These are phyloP conservation scores for Hoplias malabaricus DNA, from an alignment of 2,113 vertebrate genomes.

Conservation along the genomic window DNA sequence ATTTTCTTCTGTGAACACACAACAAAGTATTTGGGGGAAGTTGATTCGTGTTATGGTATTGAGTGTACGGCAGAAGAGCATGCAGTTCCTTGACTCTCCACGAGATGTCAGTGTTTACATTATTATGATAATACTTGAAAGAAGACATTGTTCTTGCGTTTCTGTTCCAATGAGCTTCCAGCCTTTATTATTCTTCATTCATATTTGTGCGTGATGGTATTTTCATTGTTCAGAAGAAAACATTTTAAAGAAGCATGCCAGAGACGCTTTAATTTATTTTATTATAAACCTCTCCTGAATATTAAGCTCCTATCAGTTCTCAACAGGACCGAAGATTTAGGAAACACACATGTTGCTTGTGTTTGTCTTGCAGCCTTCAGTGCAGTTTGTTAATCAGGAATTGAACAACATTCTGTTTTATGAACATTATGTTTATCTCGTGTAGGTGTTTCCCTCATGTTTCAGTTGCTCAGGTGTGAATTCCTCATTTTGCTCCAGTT, in stretches of 20 bases:
- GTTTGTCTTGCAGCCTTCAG: neutral
- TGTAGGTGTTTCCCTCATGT: neutral
- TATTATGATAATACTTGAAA: neutral
- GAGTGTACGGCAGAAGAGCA: neutral
- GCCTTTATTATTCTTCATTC: neutral
- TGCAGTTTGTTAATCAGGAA: neutral
- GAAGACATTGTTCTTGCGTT: neutral
- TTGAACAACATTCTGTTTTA: neutral
- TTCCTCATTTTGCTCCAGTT: neutral
- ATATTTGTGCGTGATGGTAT: neutral
- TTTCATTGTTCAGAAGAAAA: neutral
- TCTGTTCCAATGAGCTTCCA: constrained; percentile 11
- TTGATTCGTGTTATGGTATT: no score
- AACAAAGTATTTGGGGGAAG: no score
- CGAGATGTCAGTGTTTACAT: neutral
- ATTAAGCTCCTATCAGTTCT: neutral
- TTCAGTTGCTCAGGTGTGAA: neutral
- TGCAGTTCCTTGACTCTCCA: neutral
- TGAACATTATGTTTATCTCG: neutral
- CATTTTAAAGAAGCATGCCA: neutral
- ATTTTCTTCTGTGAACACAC: no score
- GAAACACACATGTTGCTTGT: neutral
- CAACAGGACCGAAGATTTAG: neutral
- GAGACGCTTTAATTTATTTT: neutral
- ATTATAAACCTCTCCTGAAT: neutral